These are phyloP conservation scores for Parazoanthus atlanticus DNA, from an alignment of 92 coral and sea anemone genomes.

Conservation along the genomic window DNA sequence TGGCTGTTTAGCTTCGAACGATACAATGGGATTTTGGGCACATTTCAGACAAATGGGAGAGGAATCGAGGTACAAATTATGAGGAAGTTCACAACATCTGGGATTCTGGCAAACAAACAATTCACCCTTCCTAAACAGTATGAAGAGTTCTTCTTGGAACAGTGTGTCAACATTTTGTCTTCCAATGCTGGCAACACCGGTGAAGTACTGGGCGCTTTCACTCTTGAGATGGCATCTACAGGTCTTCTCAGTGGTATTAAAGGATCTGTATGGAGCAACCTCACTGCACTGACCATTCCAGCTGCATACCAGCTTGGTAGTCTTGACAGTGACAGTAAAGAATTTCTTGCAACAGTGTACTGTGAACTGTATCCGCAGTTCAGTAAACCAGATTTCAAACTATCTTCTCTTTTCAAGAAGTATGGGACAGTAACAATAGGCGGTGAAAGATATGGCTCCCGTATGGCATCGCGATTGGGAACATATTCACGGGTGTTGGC, in stretches of 20 bases:
- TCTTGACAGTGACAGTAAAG: background rate
- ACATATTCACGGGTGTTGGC: background rate
- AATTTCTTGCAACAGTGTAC: background rate
- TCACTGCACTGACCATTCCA: background rate
- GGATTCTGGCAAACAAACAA: background rate
- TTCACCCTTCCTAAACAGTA: background rate
- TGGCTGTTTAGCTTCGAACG: slow-evolving; percentile 76
- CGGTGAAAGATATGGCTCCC: slow-evolving; percentile 32
- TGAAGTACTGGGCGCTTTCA: background rate
- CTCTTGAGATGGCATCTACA: background rate
- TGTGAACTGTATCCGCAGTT: background rate
- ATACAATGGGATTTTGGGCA: slow-evolving; percentile 65
- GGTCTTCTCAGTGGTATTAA: background rate
- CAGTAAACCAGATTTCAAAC: background rate
- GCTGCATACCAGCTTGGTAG: slow-evolving; percentile 8
- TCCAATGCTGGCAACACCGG: too few relatives aligned
- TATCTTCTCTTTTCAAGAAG: background rate
- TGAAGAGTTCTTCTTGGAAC: background rate
- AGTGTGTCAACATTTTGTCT: too few relatives aligned
- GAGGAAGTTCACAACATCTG: slow-evolving; percentile 37
- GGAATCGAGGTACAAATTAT: slow-evolving; percentile 53
- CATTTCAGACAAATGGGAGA: slow-evolving; percentile 53
- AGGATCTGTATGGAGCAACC: slow-evolving; percentile 6
- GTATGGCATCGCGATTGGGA: background rate
- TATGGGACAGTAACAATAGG: slow-evolving; percentile 1